phyloP scores from a whole-genome alignment of 2,797 vertebrate species.

The Gouania willdenowi region DNA sequence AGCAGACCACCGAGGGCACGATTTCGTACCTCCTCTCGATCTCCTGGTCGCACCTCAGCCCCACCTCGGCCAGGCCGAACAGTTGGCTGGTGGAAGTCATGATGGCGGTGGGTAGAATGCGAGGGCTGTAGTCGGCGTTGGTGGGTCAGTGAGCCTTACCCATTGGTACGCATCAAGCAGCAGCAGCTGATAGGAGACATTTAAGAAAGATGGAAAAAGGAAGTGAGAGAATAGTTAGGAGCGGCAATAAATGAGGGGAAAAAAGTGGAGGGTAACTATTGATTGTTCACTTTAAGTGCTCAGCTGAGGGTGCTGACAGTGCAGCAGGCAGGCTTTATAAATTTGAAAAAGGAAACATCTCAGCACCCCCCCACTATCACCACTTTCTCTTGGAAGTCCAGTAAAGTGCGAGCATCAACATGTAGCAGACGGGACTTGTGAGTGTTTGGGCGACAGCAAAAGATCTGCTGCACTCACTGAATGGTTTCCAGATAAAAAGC shows the following conservation, averaged over 20 bases:
- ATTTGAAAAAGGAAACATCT: conserved; percentile 24
- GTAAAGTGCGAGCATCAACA: conserved; percentile 5
- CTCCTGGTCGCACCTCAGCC: conserved; percentile 87
- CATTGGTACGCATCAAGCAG: conserved; percentile 60
- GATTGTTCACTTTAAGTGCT: conserved; percentile 45
- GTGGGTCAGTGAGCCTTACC: conserved; percentile 58
- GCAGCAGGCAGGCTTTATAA: conserved; percentile 26
- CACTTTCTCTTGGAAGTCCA: conserved; percentile 9
- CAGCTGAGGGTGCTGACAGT: conserved; percentile 43
- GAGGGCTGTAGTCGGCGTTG: conserved; percentile 22
- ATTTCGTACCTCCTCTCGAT: conserved; percentile 92
- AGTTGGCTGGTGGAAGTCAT: conserved; percentile 64
- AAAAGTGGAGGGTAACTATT: conserved; percentile 41
- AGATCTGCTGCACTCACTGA: conserved; percentile 18
- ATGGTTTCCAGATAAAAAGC: conserved; percentile 21
- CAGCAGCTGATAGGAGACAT: not conserved
- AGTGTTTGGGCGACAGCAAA: conserved; percentile 9
- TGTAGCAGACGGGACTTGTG: conserved; percentile 5
- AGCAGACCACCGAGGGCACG: conserved; percentile 94
- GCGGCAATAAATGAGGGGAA: conserved; percentile 13
- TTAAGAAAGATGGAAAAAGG: not conserved
- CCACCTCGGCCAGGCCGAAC: conserved; percentile 77
- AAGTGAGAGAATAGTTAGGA: not conserved
- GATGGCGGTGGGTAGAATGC: conserved; percentile 1
- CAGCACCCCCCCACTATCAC: conserved; percentile 3